Base-by-base conservation (phyloP, 2,888 invertebrate species). In the Ormyrus rosae region DNA sequence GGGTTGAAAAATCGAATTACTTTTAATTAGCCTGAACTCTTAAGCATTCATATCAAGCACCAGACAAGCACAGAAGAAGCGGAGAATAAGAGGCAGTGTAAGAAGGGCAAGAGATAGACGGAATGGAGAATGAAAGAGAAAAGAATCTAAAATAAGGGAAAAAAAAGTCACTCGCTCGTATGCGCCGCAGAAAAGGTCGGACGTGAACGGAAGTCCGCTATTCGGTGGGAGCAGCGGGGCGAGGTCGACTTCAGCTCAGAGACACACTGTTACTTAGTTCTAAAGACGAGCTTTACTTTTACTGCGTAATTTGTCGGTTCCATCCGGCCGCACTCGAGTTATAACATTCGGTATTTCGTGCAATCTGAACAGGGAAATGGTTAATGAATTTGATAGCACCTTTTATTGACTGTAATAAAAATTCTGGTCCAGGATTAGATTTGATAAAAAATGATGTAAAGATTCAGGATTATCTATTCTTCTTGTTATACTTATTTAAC, bases 241-340 rank as follows among this genome's bases (percentile, higher is more conserved):
- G 51, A 19, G 51, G 71, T 9, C 45, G n/a, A 50, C 13, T 48
- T n/a, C 13, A 50, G 11, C 50, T 70, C 6, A 19, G 60, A 71
- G 51, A 71, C 60, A 71, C 45, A 19, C 34, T 61, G 48, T 45
- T 19, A 19, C n/a, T 51, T 50, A 56, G 71, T 71, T 71, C 61
- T 61, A 71, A 71, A 71, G 51, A 61, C 19, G n/a, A 61, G 61
- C 71, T 71, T 71, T 71, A 71, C 51, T 71, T 71, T 71, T 71
- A 71, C 51, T 51, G 46, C 61, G 71, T 71, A 60, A 70, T 71
- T 71, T 51, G 60, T 71, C 61, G 51, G 71, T 61, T 50, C 60
- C 50, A 60, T 60, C 48, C 34, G 58, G 60, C 19, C 2, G 11
- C 11, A 13, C 13, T 70, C 48, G 56, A 34, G 34, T 34, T 58